Percentiles rank a stretch among this genome's conserved stretches.
These are phyloP conservation scores for Rugalucina vietnamica DNA, from an alignment of 2,888 invertebrate species.

Conservation along the genomic window DNA sequence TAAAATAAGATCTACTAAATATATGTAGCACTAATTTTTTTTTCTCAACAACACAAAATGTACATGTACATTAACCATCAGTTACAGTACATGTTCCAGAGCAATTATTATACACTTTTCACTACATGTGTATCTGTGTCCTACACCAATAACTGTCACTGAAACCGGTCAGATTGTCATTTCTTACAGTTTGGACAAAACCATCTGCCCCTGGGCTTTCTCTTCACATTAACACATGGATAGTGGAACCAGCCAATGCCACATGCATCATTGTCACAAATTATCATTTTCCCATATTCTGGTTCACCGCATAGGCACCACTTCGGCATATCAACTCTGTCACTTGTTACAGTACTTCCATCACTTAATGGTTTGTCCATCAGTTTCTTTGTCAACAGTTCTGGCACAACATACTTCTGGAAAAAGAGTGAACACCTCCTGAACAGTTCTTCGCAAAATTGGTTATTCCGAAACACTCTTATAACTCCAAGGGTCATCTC, in stretches of 20 bases:
- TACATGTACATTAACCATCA: too few relatives aligned
- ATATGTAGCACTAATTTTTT: too few relatives aligned
- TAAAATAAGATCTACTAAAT: too few relatives aligned
- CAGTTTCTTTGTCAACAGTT: not conserved
- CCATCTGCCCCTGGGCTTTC: constrained; percentile 31
- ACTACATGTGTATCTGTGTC: too few relatives aligned
- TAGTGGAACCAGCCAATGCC: constrained; percentile 36
- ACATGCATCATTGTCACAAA: constrained; percentile 23
- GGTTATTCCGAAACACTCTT: not conserved
- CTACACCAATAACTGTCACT: too few relatives aligned
- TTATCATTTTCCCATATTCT: not conserved
- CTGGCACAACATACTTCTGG: not conserved
- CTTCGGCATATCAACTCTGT: not conserved
- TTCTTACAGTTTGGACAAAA: constrained; percentile 19
- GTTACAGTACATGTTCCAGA: too few relatives aligned
- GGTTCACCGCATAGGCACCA: not conserved
- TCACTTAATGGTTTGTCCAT: not conserved
- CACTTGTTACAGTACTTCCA: too few relatives aligned
- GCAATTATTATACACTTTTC: too few relatives aligned
- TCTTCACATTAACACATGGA: constrained; percentile 22
- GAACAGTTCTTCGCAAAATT: not conserved
- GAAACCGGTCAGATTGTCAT: too few relatives aligned
- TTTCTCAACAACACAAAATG: too few relatives aligned
- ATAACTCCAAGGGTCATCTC: not conserved
- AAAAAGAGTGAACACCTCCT: not conserved